Base-by-base conservation (phyloP, 2,888 invertebrate species). In the Thymelicus sylvestris region DNA sequence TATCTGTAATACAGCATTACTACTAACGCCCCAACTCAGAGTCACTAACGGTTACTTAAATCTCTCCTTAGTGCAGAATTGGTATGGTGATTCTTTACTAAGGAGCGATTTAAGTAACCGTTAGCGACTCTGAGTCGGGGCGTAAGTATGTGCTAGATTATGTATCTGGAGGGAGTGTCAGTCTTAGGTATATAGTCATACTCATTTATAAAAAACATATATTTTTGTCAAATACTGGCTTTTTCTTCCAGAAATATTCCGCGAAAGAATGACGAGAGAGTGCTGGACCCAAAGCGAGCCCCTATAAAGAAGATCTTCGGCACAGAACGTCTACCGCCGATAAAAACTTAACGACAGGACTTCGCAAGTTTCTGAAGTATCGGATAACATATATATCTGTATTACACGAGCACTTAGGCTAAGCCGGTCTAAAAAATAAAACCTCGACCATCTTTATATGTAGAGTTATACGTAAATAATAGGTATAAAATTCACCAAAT, bases 221-320 rank as follows among this genome's bases (percentile, higher is more conserved):
- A 66, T 52, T 66, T 62, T 72, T 67, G 55, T 62, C 41, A 66
- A 62, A 50, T 68, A 19, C 38, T 63, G 68, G 66, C 76, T 81
- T 80, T 75, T 75, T 76, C 82, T 81, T 91, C 79, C 90, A 94
- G 94, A 77, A 85, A 92, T 80, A 74, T 87, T 73, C 80, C 88
- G 72, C 86, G 94, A 73, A 86, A 86, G 78, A 84, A 83, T 80
- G 90, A 91, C 86, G 89, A 92, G 84, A 86, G 94, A 86, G 84
- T 93, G 73, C 72, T 94, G 83, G 94, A 94, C 85, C 86, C 93
- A 79, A 92, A 90, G 84, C 92, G 93, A 79, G 93, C 92, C 72
- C 93, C 90, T 67, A 86, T 94, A 80, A 92, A 86, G 85, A 93
- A 90, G 81, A 84, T 89, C 67, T 83, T 93, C 68, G 85, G 84